phyloP scores from a whole-genome alignment of 2,113 vertebrate genomes.

The Vombatus ursinus region DNA sequence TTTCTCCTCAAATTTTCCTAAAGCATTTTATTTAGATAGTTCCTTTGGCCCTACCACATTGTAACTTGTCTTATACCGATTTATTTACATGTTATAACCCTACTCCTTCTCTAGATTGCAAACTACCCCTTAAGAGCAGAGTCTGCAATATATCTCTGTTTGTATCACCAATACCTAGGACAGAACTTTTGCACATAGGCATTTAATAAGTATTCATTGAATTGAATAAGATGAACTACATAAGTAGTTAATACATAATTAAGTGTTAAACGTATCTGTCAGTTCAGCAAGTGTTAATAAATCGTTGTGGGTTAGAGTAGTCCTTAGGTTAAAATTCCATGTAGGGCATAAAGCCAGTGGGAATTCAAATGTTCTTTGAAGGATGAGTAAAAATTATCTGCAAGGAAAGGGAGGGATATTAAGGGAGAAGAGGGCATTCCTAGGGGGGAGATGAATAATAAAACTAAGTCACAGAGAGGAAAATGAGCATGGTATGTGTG shows the following conservation, averaged over 20 bases:
- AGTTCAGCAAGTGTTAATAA: fast-evolving
- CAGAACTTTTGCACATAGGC: not conserved
- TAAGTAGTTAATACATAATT: not conserved
- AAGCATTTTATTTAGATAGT: not conserved
- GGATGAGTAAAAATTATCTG: not conserved
- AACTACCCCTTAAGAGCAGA: not conserved
- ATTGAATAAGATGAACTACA: no score
- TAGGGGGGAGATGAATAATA: not conserved
- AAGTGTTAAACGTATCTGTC: not conserved
- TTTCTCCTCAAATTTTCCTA: not conserved
- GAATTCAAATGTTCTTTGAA: not conserved
- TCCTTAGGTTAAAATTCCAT: not conserved
- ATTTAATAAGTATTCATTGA: not conserved
- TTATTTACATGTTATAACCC: not conserved
- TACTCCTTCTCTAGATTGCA: not conserved
- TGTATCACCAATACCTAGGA: not conserved
- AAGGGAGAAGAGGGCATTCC: not conserved
- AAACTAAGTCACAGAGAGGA: not conserved
- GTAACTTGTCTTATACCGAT: not conserved
- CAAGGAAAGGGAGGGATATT: not conserved
- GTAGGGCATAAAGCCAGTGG: not conserved
- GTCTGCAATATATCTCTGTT: not conserved
- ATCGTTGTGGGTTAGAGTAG: not conserved
- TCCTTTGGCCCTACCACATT: not conserved
- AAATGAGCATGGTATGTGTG: not conserved